Evolutionary conservation across 2,888 invertebrate species (phyloP).

Genomic region (Nomada goodeniana): DNA sequence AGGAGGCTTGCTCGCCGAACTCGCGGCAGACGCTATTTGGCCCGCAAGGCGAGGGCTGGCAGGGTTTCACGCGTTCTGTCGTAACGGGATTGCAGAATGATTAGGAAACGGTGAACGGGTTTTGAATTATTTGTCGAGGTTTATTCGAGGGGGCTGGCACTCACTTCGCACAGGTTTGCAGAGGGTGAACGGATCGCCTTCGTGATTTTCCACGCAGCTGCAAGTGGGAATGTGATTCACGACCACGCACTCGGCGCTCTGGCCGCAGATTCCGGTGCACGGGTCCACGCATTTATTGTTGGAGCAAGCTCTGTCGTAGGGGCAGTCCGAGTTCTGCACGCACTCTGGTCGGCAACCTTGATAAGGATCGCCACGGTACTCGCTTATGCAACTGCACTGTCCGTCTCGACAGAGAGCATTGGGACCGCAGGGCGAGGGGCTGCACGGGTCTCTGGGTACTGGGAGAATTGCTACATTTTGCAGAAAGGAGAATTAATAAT

Average conservation of each 20-base stretch:
- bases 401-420: slow-evolving; percentile 88
- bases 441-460: slow-evolving; percentile 86
- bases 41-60: slow-evolving; percentile 85
- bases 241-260: slow-evolving; percentile 90
- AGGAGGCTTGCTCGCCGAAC: slow-evolving; percentile 84
- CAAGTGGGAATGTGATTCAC: slow-evolving; percentile 89
- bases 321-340: slow-evolving; percentile 91
- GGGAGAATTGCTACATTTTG: slow-evolving; percentile 71
- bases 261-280: slow-evolving; percentile 92
- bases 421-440: slow-evolving; percentile 90
- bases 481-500: background rate
- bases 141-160: slow-evolving; percentile 41
- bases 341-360: slow-evolving; percentile 93
- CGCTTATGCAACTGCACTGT: slow-evolving; percentile 82
- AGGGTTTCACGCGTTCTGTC: slow-evolving; percentile 77
- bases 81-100: slow-evolving; percentile 40
- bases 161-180: slow-evolving; percentile 84
- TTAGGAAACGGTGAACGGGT: background rate
- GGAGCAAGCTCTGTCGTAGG: slow-evolving; percentile 90
- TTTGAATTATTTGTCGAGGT: background rate
- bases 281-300: slow-evolving; percentile 93
- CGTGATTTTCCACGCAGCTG: slow-evolving; percentile 85
- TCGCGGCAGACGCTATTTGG: slow-evolving; percentile 85
- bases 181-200: slow-evolving; percentile 86
- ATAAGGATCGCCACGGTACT: slow-evolving; percentile 84